phyloP scores from a whole-genome alignment of 1,140 invertebrate genomes.

The Drosophila leontia region DNA sequence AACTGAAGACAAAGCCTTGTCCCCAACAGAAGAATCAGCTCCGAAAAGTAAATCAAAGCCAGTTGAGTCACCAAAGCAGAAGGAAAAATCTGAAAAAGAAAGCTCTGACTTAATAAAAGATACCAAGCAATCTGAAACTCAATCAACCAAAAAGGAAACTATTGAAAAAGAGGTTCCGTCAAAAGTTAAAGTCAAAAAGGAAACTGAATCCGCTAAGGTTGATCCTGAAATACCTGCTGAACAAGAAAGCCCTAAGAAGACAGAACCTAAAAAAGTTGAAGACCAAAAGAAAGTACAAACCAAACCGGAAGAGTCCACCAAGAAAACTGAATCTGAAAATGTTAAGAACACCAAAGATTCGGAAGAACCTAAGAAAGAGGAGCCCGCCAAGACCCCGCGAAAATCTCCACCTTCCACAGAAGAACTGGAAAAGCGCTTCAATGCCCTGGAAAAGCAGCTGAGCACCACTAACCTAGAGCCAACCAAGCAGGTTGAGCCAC shows the following conservation, averaged over 20 bases:
- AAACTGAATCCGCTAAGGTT: not conserved
- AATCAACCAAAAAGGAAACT: not conserved
- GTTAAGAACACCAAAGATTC: not conserved
- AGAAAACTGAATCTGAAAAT: not conserved
- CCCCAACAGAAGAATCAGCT: not conserved
- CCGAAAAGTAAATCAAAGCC: not conserved
- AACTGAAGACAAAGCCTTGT: not conserved
- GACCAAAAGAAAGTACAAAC: not conserved
- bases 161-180: not conserved
- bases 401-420: constrained; percentile 76
- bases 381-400: constrained; percentile 10
- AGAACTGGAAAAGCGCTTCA: constrained; percentile 77
- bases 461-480: constrained; percentile 50
- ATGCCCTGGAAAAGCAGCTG: constrained; percentile 72
- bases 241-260: not conserved
- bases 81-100: not conserved
- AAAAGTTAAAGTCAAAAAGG: not conserved
- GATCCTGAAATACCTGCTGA: not conserved
- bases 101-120: not conserved
- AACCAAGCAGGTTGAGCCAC: constrained; percentile 17
- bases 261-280: not conserved
- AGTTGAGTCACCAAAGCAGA: constrained; percentile 2
- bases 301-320: not conserved
- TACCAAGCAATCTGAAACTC: not conserved
- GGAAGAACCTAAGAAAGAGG: not conserved